Conservation (phyloP, 2,888 invertebrate species). For the Lagria hirta region DNA sequence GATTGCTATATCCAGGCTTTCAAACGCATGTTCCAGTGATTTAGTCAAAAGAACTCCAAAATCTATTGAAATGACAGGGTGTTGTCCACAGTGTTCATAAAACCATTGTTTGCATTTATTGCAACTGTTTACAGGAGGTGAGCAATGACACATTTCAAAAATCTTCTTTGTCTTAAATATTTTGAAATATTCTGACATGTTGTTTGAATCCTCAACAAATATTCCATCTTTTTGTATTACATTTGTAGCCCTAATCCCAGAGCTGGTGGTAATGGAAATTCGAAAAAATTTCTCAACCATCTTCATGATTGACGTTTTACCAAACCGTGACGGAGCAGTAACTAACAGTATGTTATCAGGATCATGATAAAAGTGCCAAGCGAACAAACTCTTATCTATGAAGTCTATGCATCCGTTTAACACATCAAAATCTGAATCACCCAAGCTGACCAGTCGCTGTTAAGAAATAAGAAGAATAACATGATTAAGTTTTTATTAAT, state of each 20-base stretch:
- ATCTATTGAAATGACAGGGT: conserved; percentile 16
- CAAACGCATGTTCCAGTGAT: conserved; percentile 4
- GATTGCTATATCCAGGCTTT: conserved; percentile 7
- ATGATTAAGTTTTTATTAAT: conserved; percentile 15
- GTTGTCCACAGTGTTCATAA: conserved; percentile 10
- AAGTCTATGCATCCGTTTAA: conserved; percentile 11
- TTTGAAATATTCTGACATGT: conserved; percentile 7
- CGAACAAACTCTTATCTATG: conserved; percentile 13
- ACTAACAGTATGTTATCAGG: conserved; percentile 10
- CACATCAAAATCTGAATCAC: conserved; percentile 9
- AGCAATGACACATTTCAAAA: conserved; percentile 8
- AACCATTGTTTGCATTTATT: conserved; percentile 15
- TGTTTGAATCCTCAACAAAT: conserved; percentile 10
- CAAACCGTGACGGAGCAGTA: conserved; percentile 12
- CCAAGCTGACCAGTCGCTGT: conserved; percentile 11
- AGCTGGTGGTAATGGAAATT: conserved; percentile 10
- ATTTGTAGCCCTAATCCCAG: conserved; percentile 10
- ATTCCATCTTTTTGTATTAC: conserved; percentile 9
- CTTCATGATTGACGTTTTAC: conserved; percentile 11
- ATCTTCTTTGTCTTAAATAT: conserved; percentile 9
- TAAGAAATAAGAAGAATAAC: conserved; percentile 14
- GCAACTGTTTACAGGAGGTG: conserved; percentile 7
- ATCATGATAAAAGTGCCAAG: conserved; percentile 14
- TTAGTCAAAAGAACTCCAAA: conserved; percentile 2
- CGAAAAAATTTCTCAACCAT: conserved; percentile 13